Evolutionary conservation across 2,888 invertebrate genomes (phyloP), one percentile per base, ranked within the genome.

Genomic region (Lepidocyrtoides sp.): DNA sequence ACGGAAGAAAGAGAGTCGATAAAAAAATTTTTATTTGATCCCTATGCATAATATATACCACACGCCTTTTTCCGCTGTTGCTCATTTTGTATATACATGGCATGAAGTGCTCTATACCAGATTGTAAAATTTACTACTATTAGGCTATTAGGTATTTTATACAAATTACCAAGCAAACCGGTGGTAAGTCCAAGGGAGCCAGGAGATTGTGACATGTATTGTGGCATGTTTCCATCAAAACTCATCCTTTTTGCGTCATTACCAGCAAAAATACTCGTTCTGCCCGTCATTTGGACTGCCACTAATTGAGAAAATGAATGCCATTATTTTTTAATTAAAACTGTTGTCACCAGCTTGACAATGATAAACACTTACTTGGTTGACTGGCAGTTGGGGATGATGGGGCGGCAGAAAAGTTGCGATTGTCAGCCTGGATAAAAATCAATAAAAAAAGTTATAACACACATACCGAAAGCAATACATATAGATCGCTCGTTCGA

Each of bases 201-300:
- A 0, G 91, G 88, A 1, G 86, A 87, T 48, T 57, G 82, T 5
- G 84, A 63, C 14, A 89, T 51, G 72, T 91, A 91, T 48, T 83
- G 82, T 12, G 84, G 79, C 75, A 88, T 41, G 20, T 84, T 91
- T 32, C 85, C 91, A 63, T 91, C 91, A 60, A 91, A 91, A 82
- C 91, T 91, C 91, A 91, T 91, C n/a, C 89, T 29, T 41, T 91
- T 91, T 2, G 91, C 89, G 20, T 91, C 91, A 36, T 91, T 85
- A 7, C 82, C 90, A 66, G 57, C 69, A 54, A 90, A 90, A 77
- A 90, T 81, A 44, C 23, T 81, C 14, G 79, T 23, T 17, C 29
- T 85, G 0, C 20, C 60, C 32, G 85, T 51, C 75, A 63, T 54
- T 79, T 72, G 36, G 29, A 48, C 72, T 29, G 57, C 48, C 20